Evolutionary conservation across 2,888 invertebrate species (phyloP).

Genomic region (Meghimatium bilineatum): DNA sequence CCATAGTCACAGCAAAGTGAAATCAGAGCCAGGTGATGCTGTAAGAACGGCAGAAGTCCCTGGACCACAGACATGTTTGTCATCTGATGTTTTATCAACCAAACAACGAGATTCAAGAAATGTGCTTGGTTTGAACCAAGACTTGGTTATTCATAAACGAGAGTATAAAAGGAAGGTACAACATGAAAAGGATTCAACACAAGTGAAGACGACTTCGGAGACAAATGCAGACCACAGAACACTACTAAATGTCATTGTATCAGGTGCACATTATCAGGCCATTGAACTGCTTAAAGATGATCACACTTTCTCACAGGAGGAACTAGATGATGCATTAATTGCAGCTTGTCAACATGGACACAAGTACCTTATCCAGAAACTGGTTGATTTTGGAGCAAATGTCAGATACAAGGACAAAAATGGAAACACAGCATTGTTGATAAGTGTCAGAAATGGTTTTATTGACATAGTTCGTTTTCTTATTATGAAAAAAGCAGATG

Average conservation of each 20-base stretch:
- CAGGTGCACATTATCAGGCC: not conserved
- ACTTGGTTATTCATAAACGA: not conserved
- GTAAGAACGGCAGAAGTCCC: too few relatives aligned
- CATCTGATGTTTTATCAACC: not conserved
- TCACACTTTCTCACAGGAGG: too few relatives aligned
- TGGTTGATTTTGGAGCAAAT: not conserved
- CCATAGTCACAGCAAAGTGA: too few relatives aligned
- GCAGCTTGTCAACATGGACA: too few relatives aligned
- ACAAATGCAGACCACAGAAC: not conserved
- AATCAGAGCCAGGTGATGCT: too few relatives aligned
- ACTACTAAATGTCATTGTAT: not conserved
- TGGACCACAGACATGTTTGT: not conserved
- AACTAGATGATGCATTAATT: not conserved
- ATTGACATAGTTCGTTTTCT: not conserved
- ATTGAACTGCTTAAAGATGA: not conserved
- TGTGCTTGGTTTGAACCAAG: not conserved
- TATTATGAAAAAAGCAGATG: too few relatives aligned
- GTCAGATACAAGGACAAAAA: not conserved
- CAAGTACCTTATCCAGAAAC: not conserved
- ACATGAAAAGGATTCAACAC: not conserved
- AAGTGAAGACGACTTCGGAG: not conserved
- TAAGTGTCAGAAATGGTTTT: constrained; percentile 4
- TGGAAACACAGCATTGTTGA: constrained; percentile 9
- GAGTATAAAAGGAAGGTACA: not conserved
- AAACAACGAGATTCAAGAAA: not conserved